Conservation (phyloP, 2,797 vertebrate species). For the Sebastes hubbsi region DNA sequence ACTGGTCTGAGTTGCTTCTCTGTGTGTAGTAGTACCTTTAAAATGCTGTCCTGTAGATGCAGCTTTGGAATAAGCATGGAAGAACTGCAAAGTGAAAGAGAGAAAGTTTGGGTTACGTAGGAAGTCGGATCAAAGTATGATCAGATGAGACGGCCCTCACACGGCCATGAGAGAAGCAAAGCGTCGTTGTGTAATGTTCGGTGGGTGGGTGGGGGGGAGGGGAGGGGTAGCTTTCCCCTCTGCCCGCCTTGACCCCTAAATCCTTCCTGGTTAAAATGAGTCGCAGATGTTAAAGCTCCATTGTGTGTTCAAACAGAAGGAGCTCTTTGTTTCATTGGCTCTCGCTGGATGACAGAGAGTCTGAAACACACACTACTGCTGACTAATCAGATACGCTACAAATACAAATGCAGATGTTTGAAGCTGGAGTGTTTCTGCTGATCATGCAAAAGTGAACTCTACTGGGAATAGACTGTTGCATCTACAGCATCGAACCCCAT, state of each 20-base stretch:
- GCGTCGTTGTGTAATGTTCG: conserved; percentile 38
- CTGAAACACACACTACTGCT: conserved; percentile 32
- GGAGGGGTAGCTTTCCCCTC: not conserved
- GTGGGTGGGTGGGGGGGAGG: not conserved
- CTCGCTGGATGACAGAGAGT: conserved; percentile 14
- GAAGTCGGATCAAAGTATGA: conserved; percentile 11
- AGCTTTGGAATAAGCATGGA: conserved; percentile 85
- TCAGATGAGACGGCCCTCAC: conserved; percentile 28
- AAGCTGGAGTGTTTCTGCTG: conserved; percentile 7
- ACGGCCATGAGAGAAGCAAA: conserved; percentile 39
- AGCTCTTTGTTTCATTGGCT: conserved; percentile 63
- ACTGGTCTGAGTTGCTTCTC: not conserved
- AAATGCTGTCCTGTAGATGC: conserved; percentile 73
- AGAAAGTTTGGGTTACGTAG: not conserved
- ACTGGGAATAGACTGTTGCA: not conserved
- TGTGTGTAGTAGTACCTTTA: conserved; percentile 76
- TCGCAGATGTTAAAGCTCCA: conserved; percentile 69
- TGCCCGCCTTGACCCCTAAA: conserved; percentile 51
- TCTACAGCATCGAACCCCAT: not conserved
- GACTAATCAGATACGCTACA: conserved; percentile 25
- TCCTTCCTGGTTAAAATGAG: conserved; percentile 68
- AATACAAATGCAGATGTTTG: conserved; percentile 33
- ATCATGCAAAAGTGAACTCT: conserved; percentile 7
- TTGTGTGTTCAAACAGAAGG: conserved; percentile 59
- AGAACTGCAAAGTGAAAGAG: conserved; percentile 84